phyloP scores from a whole-genome alignment of 2,797 vertebrate species.

The Garrulus glandarius region DNA sequence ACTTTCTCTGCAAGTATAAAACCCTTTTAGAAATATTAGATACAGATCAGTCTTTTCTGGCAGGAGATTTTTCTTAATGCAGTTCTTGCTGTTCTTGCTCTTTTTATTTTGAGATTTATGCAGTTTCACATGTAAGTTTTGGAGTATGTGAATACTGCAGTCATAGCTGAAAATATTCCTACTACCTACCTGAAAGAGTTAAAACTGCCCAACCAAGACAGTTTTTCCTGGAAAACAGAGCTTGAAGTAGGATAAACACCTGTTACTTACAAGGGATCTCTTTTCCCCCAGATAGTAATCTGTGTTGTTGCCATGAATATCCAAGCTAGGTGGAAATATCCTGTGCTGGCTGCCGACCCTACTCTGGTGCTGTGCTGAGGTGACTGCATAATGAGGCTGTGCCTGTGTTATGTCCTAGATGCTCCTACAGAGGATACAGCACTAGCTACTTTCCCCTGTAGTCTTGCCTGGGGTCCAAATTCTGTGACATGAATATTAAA shows the following conservation, averaged over 20 bases:
- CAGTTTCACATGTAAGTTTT: background rate
- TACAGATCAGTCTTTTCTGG: background rate
- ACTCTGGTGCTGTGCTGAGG: accelerated
- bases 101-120: background rate
- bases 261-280: background rate
- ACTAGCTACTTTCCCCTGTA: background rate
- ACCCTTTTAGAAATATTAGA: background rate
- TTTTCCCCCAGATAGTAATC: background rate
- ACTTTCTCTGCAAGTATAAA: background rate
- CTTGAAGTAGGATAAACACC: background rate
- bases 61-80: background rate
- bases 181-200: background rate
- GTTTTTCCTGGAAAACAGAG: background rate
- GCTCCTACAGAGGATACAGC: background rate
- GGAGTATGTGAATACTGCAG: background rate
- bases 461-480: background rate
- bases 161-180: background rate
- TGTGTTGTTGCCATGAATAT: background rate
- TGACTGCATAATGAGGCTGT: background rate
- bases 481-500: background rate
- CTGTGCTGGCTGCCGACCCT: background rate
- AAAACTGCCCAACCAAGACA: background rate
- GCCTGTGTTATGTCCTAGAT: background rate
- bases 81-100: background rate
- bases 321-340: background rate